These are phyloP conservation scores for Brachymystax lenok DNA, from an alignment of 2,797 vertebrate genomes.

Conservation along the genomic window DNA sequence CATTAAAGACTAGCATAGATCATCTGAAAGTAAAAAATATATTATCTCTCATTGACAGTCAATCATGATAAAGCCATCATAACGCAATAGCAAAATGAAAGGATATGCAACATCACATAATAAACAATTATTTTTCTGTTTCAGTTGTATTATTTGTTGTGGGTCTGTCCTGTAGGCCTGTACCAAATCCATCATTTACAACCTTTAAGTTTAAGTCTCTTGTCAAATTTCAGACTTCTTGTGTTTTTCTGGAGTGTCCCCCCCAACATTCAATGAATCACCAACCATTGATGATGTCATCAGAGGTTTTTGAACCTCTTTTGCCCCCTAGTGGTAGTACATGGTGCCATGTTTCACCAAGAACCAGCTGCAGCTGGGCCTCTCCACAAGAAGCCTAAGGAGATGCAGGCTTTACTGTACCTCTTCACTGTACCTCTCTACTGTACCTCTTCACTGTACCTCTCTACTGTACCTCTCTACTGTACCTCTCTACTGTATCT, in stretches of 20 bases:
- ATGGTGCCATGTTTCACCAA: conserved; percentile 31
- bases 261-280: conserved; percentile 37
- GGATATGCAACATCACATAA: conserved; percentile 32
- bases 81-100: conserved; percentile 25
- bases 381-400: background rate
- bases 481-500: no score
- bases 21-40: conserved; percentile 17
- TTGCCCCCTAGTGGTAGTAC: conserved; percentile 90
- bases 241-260: conserved; percentile 6
- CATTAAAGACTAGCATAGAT: conserved; percentile 23
- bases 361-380: conserved; percentile 11
- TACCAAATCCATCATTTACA: conserved; percentile 53
- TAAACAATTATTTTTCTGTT: conserved; percentile 41
- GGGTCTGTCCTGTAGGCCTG: conserved; percentile 37
- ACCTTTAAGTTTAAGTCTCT: conserved; percentile 47
- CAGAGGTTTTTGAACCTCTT: conserved; percentile 88
- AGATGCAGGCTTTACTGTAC: background rate
- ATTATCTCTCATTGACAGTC: conserved; percentile 20
- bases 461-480: no score
- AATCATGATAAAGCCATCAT: conserved; percentile 17
- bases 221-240: conserved; percentile 30
- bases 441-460: no score
- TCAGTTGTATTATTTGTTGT: conserved; percentile 42
- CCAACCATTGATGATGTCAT: conserved; percentile 45
- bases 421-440: background rate